Evolutionary conservation across 1,140 invertebrate species (phyloP).

Genomic region (Drosophila albomicans): DNA sequence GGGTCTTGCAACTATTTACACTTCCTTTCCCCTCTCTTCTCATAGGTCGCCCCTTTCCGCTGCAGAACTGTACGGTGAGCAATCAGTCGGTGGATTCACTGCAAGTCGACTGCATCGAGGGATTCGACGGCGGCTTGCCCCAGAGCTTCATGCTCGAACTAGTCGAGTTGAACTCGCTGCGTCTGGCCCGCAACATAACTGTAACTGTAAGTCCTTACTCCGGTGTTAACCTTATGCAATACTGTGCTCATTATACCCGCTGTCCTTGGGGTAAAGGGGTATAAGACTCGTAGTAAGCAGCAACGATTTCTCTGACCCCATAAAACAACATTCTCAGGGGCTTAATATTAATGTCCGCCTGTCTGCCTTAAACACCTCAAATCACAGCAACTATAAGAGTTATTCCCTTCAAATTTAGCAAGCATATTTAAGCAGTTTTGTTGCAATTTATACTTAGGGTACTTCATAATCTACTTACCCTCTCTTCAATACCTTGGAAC

Average conservation of each 20-base stretch:
- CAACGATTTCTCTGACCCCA: too few relatives aligned
- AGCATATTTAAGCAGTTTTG: too few relatives aligned
- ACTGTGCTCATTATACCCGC: neutral
- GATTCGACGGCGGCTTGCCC: constrained; percentile 93
- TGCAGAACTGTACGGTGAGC: constrained; percentile 94
- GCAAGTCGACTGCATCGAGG: constrained; percentile 91
- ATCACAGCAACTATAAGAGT: too few relatives aligned
- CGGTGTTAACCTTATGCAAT: neutral
- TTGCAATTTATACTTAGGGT: too few relatives aligned
- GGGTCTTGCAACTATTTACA: neutral
- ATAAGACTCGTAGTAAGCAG: too few relatives aligned
- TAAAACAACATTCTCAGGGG: too few relatives aligned
- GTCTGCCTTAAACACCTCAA: too few relatives aligned
- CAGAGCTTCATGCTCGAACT: constrained; percentile 93
- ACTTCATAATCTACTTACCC: too few relatives aligned
- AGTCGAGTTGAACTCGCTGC: constrained; percentile 87
- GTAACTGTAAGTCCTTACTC: constrained; percentile 67
- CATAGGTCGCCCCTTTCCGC: constrained; percentile 92
- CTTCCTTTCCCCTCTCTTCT: neutral
- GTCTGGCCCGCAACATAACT: constrained; percentile 84
- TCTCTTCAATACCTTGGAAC: too few relatives aligned
- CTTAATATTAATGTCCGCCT: too few relatives aligned
- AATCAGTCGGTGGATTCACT: constrained; percentile 94
- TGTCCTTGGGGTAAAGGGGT: neutral
- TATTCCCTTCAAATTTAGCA: too few relatives aligned